A percentile compares a stretch with the other conserved stretches of the same genome.
phyloP scores from a whole-genome alignment of 2,797 vertebrate genomes.

The Lindbergichthys nudifrons region DNA sequence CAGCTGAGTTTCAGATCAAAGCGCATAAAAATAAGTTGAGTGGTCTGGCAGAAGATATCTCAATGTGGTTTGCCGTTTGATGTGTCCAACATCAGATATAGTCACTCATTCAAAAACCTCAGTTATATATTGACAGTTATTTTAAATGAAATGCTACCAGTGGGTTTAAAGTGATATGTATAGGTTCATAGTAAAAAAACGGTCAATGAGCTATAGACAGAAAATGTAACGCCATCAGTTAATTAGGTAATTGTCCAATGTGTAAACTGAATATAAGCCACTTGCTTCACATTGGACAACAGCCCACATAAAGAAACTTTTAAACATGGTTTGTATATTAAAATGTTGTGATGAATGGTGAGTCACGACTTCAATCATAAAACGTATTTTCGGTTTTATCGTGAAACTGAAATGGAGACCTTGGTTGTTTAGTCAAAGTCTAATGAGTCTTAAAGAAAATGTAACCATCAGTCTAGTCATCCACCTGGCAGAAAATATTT shows the following conservation, averaged over 20 bases:
- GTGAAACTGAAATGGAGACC: background rate
- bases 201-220: background rate
- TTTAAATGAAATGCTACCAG: too few species aligned
- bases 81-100: too few species aligned
- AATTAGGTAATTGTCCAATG: too few species aligned
- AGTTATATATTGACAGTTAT: too few species aligned
- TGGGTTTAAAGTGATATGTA: background rate
- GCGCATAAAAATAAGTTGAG: too few species aligned
- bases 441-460: background rate
- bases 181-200: background rate
- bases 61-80: too few species aligned
- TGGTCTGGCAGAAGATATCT: too few species aligned
- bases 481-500: background rate
- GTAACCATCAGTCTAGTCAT: background rate
- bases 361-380: background rate
- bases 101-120: too few species aligned
- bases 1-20: conserved; percentile 23
- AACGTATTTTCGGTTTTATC: background rate
- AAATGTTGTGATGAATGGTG: background rate
- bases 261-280: background rate
- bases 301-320: background rate
- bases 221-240: background rate
- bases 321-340: background rate
- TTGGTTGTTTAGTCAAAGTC: background rate
- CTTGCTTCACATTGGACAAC: background rate